A percentile compares a stretch with the other conserved stretches of the same genome.
phyloP scores from a whole-genome alignment of 1,140 invertebrate genomes.

The Sogatella furcifera region DNA sequence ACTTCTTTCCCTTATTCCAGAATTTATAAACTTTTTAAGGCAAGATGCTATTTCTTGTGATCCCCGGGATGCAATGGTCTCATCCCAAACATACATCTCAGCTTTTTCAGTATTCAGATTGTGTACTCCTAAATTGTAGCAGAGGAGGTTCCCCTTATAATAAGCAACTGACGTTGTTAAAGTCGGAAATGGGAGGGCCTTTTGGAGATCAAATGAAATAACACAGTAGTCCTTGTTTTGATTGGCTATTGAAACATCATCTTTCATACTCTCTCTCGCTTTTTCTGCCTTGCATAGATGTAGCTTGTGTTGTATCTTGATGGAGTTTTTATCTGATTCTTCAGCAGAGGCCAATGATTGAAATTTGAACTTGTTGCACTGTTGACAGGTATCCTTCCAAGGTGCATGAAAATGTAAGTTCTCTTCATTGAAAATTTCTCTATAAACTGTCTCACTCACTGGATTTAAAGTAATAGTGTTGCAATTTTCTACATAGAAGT shows the following conservation, averaged over 20 bases:
- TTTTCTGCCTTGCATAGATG: constrained; percentile 13
- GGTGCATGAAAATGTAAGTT: constrained; percentile 16
- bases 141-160: constrained; percentile 17
- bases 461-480: not conserved
- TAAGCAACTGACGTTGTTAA: constrained; percentile 10
- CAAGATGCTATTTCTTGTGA: constrained; percentile 19
- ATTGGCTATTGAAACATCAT: not conserved
- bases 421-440: constrained; percentile 14
- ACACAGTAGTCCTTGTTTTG: not conserved
- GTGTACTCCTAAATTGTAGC: constrained; percentile 18
- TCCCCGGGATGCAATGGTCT: constrained; percentile 14
- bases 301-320: constrained; percentile 5
- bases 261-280: not conserved
- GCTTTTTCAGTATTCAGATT: constrained; percentile 12
- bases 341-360: not conserved
- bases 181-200: constrained; percentile 13
- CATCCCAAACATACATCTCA: constrained; percentile 21
- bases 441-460: constrained; percentile 15
- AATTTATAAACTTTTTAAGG: not conserved
- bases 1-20: not conserved
- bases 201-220: constrained; percentile 8
- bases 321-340: not conserved
- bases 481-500: constrained; percentile 4
- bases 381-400: constrained; percentile 11
- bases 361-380: constrained; percentile 14